Evolutionary conservation across 2,113 vertebrate species (phyloP).

Genomic region (Calyptommatus sinebrachiatus): DNA sequence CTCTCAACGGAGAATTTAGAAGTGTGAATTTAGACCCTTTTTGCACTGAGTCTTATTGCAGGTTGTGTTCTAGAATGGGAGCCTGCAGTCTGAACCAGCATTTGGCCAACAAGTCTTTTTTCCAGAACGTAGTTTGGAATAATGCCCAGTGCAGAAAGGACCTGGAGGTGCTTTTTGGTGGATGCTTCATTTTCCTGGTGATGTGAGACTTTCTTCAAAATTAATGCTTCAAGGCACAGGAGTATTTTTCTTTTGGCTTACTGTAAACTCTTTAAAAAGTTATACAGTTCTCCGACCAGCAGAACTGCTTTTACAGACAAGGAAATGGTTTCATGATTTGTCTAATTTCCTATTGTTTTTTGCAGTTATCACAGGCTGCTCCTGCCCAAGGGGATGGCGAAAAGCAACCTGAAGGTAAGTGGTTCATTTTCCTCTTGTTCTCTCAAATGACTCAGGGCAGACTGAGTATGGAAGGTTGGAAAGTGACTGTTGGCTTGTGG

Average conservation of each 20-base stretch:
- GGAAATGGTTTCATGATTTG: conserved; percentile 30
- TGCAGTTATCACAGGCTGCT: conserved; percentile 75
- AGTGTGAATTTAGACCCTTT: too few relatives aligned
- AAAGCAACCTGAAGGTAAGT: conserved; percentile 73
- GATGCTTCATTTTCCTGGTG: not conserved
- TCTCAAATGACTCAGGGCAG: not conserved
- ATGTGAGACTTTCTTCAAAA: not conserved
- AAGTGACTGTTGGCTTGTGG: conserved; percentile 16
- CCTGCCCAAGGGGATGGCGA: conserved; percentile 72
- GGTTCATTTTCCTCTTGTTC: conserved; percentile 22
- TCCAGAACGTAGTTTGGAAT: too few relatives aligned
- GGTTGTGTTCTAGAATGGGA: too few relatives aligned
- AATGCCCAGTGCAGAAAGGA: too few relatives aligned
- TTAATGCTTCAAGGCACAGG: not conserved
- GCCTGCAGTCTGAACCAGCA: too few relatives aligned
- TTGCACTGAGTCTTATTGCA: too few relatives aligned
- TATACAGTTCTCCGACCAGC: not conserved
- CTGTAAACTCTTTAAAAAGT: not conserved
- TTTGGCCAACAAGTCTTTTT: too few relatives aligned
- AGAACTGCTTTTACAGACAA: not conserved
- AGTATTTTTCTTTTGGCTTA: not conserved
- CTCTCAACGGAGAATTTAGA: too few relatives aligned
- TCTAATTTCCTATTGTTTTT: conserved; percentile 59
- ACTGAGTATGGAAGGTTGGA: not conserved
- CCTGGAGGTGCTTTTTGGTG: not conserved